Conservation (phyloP, 2,113 vertebrate genomes). For the Origma solitaria region DNA sequence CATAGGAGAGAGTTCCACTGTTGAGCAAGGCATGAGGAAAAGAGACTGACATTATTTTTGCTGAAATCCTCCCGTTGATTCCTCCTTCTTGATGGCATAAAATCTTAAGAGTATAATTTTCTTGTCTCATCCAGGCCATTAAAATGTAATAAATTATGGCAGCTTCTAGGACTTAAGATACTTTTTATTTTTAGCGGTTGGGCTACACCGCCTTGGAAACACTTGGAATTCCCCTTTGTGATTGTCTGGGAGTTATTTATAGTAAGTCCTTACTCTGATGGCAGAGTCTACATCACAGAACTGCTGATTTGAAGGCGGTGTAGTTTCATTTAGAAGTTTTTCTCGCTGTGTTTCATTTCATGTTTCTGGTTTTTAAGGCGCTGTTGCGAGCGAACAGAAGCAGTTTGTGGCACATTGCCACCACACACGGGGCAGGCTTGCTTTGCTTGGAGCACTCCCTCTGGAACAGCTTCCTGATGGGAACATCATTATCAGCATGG, state of each 20-base stretch:
- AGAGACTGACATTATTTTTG: neutral
- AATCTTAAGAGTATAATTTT: neutral
- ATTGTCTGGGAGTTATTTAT: constrained; percentile 33
- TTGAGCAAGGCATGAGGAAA: neutral
- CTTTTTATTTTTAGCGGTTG: neutral
- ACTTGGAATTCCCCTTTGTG: constrained; percentile 36
- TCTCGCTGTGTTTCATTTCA: neutral
- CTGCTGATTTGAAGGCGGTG: neutral
- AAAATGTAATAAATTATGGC: neutral
- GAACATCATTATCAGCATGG: neutral
- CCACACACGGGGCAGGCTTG: neutral
- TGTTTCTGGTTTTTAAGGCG: neutral
- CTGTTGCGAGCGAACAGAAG: neutral
- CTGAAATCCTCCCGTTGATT: neutral
- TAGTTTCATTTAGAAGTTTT: neutral
- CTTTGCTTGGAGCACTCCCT: neutral
- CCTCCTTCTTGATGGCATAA: neutral
- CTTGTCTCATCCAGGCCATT: neutral
- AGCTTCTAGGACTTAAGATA: neutral
- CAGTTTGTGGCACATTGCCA: neutral
- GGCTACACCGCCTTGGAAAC: neutral
- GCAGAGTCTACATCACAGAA: neutral
- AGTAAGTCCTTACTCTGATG: neutral
- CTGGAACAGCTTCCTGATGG: neutral
- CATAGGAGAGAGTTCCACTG: neutral